Conservation (phyloP, 1,140 invertebrate genomes). For the Portunus trituberculatus region DNA sequence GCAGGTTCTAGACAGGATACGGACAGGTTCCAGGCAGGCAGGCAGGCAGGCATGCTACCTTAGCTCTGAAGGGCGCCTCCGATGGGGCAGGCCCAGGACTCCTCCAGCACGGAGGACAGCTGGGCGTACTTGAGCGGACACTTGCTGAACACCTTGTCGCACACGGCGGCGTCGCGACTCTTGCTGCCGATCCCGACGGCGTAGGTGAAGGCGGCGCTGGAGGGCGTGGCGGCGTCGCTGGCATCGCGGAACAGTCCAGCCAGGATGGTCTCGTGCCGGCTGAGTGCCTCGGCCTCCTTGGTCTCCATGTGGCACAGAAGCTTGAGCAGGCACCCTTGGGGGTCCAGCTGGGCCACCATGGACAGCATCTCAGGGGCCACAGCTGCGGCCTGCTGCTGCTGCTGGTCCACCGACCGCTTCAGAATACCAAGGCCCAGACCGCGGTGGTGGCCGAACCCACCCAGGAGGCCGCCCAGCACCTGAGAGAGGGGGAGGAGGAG, state of each 20-base stretch:
- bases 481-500: neutral
- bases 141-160: conserved; percentile 56
- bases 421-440: neutral
- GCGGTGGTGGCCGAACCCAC: neutral
- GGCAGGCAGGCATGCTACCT: too few species aligned
- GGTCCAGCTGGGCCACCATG: conserved; percentile 30
- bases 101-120: conserved; percentile 41
- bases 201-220: conserved; percentile 58
- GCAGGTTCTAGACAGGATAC: neutral
- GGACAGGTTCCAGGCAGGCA: neutral
- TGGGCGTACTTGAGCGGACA: neutral
- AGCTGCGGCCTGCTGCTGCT: neutral
- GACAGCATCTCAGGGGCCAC: conserved; percentile 9
- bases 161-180: conserved; percentile 25
- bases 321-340: conserved; percentile 59
- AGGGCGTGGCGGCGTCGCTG: conserved; percentile 33
- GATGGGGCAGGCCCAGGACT: conserved; percentile 43
- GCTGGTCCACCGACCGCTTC: conserved; percentile 17
- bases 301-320: conserved; percentile 51
- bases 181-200: conserved; percentile 50
- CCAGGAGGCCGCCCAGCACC: neutral
- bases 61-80: too few species aligned
- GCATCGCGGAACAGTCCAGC: conserved; percentile 42
- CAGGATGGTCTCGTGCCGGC: conserved; percentile 39
- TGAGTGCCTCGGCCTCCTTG: conserved; percentile 21